Evolutionary conservation across 2,113 vertebrate species (phyloP).

Genomic region (Stictonetta naevosa): DNA sequence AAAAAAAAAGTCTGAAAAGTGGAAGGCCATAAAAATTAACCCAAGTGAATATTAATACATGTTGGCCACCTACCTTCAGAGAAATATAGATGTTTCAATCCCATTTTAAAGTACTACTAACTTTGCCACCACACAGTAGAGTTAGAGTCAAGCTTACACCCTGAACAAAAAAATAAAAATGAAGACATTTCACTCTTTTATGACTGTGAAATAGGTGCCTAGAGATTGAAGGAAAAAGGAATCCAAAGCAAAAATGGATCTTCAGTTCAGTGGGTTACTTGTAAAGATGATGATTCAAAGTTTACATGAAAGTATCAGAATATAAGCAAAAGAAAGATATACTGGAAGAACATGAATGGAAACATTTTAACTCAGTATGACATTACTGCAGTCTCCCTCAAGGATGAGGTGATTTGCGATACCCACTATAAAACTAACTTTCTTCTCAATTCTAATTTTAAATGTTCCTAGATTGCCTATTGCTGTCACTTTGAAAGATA

Average conservation of each 20-base stretch:
- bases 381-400: neutral
- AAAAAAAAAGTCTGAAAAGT: slow-evolving; percentile 41
- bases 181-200: neutral
- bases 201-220: neutral
- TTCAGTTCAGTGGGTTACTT: neutral
- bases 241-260: neutral
- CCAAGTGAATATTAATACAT: slow-evolving; percentile 41
- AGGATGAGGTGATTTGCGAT: neutral
- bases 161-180: neutral
- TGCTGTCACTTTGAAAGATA: neutral
- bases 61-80: slow-evolving; percentile 1
- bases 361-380: neutral
- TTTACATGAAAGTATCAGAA: neutral
- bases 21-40: slow-evolving; percentile 58
- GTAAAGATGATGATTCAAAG: neutral
- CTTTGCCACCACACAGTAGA: neutral
- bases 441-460: neutral
- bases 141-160: neutral
- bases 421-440: neutral
- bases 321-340: neutral
- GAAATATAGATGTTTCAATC: neutral
- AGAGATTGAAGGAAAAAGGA: neutral
- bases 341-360: neutral
- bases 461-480: neutral
- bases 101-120: neutral